phyloP scores from a whole-genome alignment of 2,113 vertebrate species.

The Oceanodroma tethys region DNA sequence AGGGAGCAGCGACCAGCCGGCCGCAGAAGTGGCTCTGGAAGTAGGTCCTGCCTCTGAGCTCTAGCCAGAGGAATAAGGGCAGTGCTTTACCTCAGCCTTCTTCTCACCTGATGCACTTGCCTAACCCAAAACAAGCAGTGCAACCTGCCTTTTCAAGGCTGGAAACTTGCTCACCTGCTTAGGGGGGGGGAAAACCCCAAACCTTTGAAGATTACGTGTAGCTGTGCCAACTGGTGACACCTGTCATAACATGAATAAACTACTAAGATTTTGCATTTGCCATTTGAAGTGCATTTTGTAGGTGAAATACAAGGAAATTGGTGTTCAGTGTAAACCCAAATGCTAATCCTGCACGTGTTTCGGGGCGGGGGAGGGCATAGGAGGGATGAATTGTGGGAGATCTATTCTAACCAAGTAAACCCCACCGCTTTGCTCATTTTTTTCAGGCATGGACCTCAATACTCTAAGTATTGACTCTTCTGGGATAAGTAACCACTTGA shows the following conservation, averaged over 20 bases:
- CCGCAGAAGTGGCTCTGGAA: background rate
- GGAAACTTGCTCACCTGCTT: constrained; percentile 30
- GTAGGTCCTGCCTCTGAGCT: background rate
- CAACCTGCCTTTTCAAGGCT: background rate
- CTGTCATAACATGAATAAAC: constrained; percentile 26
- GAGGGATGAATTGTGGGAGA: background rate
- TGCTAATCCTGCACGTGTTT: background rate
- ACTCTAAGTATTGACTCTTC: background rate
- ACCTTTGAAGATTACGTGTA: background rate
- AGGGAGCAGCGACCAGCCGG: background rate
- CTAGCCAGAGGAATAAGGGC: background rate
- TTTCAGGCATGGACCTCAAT: background rate
- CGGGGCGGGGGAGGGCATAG: accelerated
- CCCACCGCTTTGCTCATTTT: background rate
- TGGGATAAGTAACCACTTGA: background rate
- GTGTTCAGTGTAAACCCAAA: background rate
- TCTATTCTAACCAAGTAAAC: background rate
- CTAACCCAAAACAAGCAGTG: background rate
- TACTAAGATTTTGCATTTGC: background rate
- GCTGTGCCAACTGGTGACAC: constrained; percentile 6
- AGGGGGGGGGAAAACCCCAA: background rate
- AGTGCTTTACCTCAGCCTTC: background rate
- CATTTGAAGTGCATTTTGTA: background rate
- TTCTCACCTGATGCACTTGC: background rate
- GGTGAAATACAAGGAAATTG: constrained; percentile 6